Percentiles rank a stretch among this genome's conserved stretches.
Evolutionary conservation across 2,797 vertebrate species (phyloP).

Genomic region (Myoxocephalus aenaeus): DNA sequence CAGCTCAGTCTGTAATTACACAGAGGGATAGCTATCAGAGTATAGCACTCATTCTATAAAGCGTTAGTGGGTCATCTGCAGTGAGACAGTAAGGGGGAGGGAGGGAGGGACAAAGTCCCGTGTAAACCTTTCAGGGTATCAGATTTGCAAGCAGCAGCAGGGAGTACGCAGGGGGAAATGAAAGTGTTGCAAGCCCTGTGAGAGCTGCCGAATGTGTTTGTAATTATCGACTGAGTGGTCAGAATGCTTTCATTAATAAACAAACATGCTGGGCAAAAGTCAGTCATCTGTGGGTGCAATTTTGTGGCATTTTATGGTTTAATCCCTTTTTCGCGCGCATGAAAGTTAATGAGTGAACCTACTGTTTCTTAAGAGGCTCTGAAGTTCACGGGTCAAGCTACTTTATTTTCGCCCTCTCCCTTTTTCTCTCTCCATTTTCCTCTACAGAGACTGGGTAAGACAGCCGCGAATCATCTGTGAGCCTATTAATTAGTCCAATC

Average conservation of each 20-base stretch:
- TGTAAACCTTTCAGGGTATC: conserved; percentile 49
- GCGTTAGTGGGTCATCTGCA: conserved; percentile 67
- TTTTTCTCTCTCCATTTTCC: conserved; percentile 6
- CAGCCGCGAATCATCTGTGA: conserved; percentile 75
- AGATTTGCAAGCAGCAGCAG: conserved; percentile 49
- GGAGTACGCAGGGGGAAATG: conserved; percentile 20
- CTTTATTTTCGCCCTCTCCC: conserved; percentile 40
- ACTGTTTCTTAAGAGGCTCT: conserved; percentile 31
- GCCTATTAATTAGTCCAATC: conserved; percentile 83
- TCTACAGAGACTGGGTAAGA: conserved; percentile 58
- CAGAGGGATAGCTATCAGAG: conserved; percentile 62
- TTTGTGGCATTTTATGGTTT: conserved; percentile 26
- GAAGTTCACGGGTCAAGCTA: conserved; percentile 56
- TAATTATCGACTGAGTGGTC: conserved; percentile 61
- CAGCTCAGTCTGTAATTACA: conserved; percentile 71
- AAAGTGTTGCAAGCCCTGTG: conserved; percentile 31
- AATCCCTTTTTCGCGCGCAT: conserved; percentile 25
- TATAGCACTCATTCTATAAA: conserved; percentile 35
- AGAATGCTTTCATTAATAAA: conserved; percentile 55
- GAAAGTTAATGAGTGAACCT: conserved; percentile 36
- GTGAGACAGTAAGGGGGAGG: conserved; percentile 13
- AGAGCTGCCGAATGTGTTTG: conserved; percentile 63
- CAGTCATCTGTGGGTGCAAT: conserved; percentile 29
- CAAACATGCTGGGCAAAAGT: conserved; percentile 41
- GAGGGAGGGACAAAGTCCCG: conserved; percentile 19